Conservation (phyloP, 2,113 vertebrate genomes). For the Tauraco erythrolophus region DNA sequence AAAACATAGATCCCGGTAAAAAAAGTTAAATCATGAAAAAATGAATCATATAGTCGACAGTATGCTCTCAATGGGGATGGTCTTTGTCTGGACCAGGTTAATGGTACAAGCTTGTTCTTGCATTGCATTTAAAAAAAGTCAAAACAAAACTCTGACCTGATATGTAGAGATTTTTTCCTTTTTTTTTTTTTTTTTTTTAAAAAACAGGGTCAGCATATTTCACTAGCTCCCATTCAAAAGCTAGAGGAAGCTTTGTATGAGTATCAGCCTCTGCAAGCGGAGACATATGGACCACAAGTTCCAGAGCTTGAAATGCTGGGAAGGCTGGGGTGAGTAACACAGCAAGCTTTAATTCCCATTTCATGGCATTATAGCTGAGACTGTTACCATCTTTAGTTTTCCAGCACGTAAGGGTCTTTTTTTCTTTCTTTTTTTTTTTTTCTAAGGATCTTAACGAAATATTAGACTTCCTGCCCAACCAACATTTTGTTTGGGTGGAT, state of each 20-base stretch:
- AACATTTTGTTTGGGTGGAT: slow-evolving; percentile 70
- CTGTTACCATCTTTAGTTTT: slow-evolving; percentile 6
- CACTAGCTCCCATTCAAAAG: slow-evolving; percentile 84
- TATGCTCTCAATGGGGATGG: neutral
- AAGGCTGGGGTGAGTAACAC: slow-evolving; percentile 85
- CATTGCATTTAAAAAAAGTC: neutral
- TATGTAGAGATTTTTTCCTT: neutral
- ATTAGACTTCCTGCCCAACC: slow-evolving; percentile 50
- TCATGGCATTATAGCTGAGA: neutral
- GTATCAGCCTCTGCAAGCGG: slow-evolving; percentile 86
- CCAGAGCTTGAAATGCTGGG: slow-evolving; percentile 88
- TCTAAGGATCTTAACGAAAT: neutral
- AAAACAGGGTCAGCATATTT: slow-evolving; percentile 88
- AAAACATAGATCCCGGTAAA: neutral
- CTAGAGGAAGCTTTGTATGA: slow-evolving; percentile 88
- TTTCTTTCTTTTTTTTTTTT: neutral
- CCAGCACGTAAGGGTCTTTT: neutral
- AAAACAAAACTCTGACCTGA: neutral
- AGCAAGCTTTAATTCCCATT: slow-evolving; percentile 15
- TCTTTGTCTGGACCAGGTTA: neutral
- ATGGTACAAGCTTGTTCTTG: neutral
- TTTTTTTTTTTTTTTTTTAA: neutral
- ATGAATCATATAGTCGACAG: neutral
- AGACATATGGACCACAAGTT: slow-evolving; percentile 87
- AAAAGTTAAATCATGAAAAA: neutral